phyloP scores from a whole-genome alignment of 1,140 invertebrate genomes.

The Mizuhopecten yessoensis region DNA sequence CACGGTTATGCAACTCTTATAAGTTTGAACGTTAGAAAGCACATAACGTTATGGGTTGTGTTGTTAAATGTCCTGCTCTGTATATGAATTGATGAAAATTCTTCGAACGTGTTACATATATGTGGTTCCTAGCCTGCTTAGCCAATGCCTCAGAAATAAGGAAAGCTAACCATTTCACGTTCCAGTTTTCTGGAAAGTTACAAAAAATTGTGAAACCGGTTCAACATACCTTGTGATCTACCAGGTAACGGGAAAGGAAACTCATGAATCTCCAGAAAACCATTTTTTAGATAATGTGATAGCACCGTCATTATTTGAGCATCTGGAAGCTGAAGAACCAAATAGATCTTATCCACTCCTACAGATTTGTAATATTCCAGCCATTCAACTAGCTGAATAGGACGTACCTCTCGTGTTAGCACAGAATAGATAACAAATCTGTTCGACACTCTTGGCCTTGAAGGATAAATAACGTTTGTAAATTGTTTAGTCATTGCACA shows the following conservation, averaged over 20 bases:
- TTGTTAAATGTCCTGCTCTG: too few relatives aligned
- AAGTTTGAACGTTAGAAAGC: too few relatives aligned
- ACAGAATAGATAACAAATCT: conserved; percentile 1
- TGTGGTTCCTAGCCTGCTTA: too few relatives aligned
- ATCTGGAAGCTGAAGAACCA: not conserved
- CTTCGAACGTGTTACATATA: too few relatives aligned
- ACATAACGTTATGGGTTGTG: too few relatives aligned
- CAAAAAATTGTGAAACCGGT: not conserved
- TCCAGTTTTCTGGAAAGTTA: too few relatives aligned
- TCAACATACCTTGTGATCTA: not conserved
- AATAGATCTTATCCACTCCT: not conserved
- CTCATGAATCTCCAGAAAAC: not conserved
- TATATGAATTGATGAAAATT: too few relatives aligned
- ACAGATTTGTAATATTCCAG: not conserved
- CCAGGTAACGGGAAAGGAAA: not conserved
- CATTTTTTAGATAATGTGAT: not conserved
- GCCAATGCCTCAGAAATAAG: too few relatives aligned
- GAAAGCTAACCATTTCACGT: too few relatives aligned
- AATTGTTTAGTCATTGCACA: not conserved
- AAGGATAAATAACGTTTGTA: not conserved
- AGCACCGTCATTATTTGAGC: not conserved
- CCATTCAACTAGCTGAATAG: not conserved
- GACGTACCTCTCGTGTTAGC: not conserved
- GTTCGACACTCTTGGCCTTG: not conserved
- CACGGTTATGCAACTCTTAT: too few relatives aligned